Percentiles rank a stretch among this genome's conserved stretches.
These are phyloP conservation scores for Trissoscelio sp. DNA, from an alignment of 2,888 invertebrate species.

Conservation along the genomic window DNA sequence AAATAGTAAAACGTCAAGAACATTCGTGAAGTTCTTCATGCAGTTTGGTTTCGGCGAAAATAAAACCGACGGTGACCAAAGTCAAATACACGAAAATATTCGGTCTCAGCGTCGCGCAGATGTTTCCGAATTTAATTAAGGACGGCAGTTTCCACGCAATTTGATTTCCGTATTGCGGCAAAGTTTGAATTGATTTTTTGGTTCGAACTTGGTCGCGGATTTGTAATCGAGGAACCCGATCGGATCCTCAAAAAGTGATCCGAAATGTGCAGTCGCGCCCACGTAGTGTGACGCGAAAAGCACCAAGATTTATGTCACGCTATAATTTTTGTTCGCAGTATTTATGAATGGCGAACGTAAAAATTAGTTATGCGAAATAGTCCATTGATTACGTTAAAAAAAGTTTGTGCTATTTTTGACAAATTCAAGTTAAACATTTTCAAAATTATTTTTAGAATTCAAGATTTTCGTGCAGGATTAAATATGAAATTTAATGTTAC, in stretches of 20 bases:
- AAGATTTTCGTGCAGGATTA: not conserved
- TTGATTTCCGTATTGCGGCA: constrained; percentile 37
- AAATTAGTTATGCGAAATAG: constrained; percentile 18
- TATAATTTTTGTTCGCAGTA: constrained; percentile 36
- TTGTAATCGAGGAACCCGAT: constrained; percentile 12
- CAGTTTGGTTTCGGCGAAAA: constrained; percentile 45
- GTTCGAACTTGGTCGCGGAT: not conserved
- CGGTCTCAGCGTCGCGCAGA: constrained; percentile 27
- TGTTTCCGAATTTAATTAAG: constrained; percentile 59
- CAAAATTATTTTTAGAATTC: too few species aligned
- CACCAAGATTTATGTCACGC: constrained; percentile 33
- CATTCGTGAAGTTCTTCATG: constrained; percentile 26
- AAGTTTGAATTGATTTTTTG: constrained; percentile 46
- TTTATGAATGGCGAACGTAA: constrained; percentile 36
- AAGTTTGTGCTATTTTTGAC: not conserved
- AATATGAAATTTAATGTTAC: constrained; percentile 8
- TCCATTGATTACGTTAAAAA: constrained; percentile 12
- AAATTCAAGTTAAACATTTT: too few species aligned
- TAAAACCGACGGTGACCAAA: constrained; percentile 31
- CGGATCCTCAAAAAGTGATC: constrained; percentile 10
- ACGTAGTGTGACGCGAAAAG: constrained; percentile 14
- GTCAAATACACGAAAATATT: constrained; percentile 49
- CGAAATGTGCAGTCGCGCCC: constrained; percentile 7
- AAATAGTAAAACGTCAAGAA: constrained; percentile 32
- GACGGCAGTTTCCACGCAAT: constrained; percentile 47